Conservation (phyloP, 2,797 vertebrate genomes). For the Phataginus tricuspis region DNA sequence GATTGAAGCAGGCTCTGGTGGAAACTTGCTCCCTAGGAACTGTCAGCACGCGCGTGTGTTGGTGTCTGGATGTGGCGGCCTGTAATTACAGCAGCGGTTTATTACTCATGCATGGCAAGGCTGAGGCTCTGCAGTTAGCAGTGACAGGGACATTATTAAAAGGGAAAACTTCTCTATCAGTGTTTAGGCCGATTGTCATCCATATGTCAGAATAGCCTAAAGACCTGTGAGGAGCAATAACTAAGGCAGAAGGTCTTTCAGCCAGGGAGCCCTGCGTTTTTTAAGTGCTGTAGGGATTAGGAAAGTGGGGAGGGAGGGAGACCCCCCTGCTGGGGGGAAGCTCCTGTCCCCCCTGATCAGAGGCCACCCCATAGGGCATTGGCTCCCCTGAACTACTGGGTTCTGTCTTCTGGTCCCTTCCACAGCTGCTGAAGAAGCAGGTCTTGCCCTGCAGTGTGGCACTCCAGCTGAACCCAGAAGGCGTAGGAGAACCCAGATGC, state of each 20-base stretch:
- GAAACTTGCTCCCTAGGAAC: slow-evolving; percentile 7
- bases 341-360: neutral
- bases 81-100: slow-evolving; percentile 66
- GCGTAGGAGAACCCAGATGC: neutral
- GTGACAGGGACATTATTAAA: slow-evolving; percentile 82
- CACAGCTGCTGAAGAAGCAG: neutral
- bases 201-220: slow-evolving; percentile 67
- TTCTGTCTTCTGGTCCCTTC: neutral
- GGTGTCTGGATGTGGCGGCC: slow-evolving; percentile 54
- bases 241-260: neutral
- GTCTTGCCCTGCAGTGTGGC: neutral
- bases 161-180: slow-evolving; percentile 79
- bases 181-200: slow-evolving; percentile 74
- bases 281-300: neutral
- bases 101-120: slow-evolving; percentile 79
- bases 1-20: neutral
- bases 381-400: neutral
- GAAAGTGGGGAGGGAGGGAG: neutral
- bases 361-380: neutral
- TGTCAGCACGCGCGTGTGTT: fast-evolving
- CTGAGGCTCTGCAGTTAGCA: slow-evolving; percentile 71
- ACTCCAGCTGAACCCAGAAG: neutral
- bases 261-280: neutral
- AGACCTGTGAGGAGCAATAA: neutral
- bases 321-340: neutral